Base-by-base conservation (phyloP, 2,797 vertebrate species). In the Phylloscopus collybita region DNA sequence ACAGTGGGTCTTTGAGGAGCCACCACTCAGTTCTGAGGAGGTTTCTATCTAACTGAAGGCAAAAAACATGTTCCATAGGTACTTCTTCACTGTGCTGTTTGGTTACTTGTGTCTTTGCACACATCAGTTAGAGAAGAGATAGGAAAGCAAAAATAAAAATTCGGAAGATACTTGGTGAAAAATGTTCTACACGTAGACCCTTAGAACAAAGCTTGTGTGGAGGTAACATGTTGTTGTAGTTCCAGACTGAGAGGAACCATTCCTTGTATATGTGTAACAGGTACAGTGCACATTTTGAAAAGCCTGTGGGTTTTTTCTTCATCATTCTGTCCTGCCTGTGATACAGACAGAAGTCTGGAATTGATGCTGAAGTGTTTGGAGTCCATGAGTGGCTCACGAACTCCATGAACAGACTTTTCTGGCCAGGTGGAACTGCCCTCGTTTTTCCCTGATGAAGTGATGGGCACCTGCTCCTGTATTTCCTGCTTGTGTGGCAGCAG, bases 311-410 rank as follows among this genome's bases (percentile, higher is more conserved):
- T 91, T 72, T 67, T 7, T 72, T 72, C 32, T 60, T 47, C 13
- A 6, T 62, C 0, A 0, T 20, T 76, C 26, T 56, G 49, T 21
- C 27, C 10, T 60, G 20, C 13, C n/a, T n/a, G 29, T 65, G 25
- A n/a, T 61, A 40, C 1, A 6, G 15, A 16, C 26, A 30, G 29
- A 25, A 54, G 17, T 47, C 50, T 72, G 50, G 25, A 82, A 64
- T 73, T 64, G 56, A 56, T 79, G 30, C 66, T 72, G 27, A 81
- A 79, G 38, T 26, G 26, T 59, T 88, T 74, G 25, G 38, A 75
- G 14, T 17, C 47, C 4, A 0, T 11, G 10, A 60, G 9, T 29
- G 11, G 13, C 40, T 72, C 34, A 47, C 16, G 32, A 65, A 65
- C 10, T 27, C 51, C n/a, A 47, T 11, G 19, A 69, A 26, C 5